Evolutionary conservation across 1,140 invertebrate genomes (phyloP).

Genomic region (Luehdorfia chinensis): DNA sequence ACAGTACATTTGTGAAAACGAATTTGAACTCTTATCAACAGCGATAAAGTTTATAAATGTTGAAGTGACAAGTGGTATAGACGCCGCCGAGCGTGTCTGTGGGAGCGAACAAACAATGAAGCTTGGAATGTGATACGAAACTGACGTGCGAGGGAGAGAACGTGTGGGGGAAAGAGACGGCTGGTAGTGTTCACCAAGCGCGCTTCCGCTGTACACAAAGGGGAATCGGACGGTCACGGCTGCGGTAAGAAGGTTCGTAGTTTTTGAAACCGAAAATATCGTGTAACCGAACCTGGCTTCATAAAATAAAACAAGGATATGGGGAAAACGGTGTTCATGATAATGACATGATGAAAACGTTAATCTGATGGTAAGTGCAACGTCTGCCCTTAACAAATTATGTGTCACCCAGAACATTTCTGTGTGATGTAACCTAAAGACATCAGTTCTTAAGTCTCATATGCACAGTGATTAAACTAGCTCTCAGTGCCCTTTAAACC

Average conservation of each 20-base stretch:
- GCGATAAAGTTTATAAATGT: constrained; percentile 15
- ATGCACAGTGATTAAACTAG: no score
- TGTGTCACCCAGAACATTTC: no score
- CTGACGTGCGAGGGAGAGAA: constrained; percentile 29
- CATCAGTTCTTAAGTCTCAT: no score
- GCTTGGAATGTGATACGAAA: constrained; percentile 51
- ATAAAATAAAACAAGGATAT: no score
- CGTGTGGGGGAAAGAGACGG: constrained; percentile 21
- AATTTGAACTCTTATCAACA: constrained; percentile 21
- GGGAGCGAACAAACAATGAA: constrained; percentile 47
- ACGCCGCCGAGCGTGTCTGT: constrained; percentile 36
- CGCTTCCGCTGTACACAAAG: constrained; percentile 35
- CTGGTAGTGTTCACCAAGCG: constrained; percentile 20
- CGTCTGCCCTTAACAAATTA: no score
- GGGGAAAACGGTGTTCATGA: no score
- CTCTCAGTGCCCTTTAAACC: no score
- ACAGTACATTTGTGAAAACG: background rate
- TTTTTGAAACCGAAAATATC: constrained; percentile 1
- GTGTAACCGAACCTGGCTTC: background rate
- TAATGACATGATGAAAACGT: no score
- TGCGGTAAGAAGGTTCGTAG: background rate
- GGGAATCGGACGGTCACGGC: constrained; percentile 15
- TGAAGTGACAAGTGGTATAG: constrained; percentile 10
- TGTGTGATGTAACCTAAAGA: no score
- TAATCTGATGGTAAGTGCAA: no score